Evolutionary conservation across 2,888 invertebrate genomes (phyloP).

Genomic region (Eupithecia subfuscata): DNA sequence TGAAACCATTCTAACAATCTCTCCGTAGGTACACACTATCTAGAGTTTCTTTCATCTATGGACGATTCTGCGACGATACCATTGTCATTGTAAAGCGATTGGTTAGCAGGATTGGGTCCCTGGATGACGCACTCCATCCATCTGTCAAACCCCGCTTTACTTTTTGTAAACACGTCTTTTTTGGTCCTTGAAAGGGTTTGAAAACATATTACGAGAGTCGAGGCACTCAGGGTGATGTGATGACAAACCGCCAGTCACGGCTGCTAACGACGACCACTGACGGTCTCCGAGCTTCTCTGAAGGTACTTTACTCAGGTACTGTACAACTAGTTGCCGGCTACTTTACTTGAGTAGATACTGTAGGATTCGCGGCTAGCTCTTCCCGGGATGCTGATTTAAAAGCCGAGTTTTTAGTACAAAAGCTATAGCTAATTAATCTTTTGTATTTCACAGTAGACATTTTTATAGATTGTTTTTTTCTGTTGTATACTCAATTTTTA

Average conservation of each 20-base stretch:
- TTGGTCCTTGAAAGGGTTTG: constrained; percentile 59
- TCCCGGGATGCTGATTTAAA: too few relatives aligned
- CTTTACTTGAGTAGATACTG: background rate
- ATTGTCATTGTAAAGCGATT: too few relatives aligned
- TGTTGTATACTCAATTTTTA: too few relatives aligned
- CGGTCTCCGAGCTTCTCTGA: background rate
- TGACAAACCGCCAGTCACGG: constrained; percentile 73
- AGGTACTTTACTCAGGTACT: background rate
- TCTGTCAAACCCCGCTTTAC: constrained; percentile 15
- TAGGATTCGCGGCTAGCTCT: background rate
- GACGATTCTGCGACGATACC: too few relatives aligned
- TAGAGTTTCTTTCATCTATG: too few relatives aligned
- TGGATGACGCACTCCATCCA: constrained; percentile 1
- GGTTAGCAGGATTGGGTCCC: background rate
- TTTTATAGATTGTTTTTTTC: too few relatives aligned
- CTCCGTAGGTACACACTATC: too few relatives aligned
- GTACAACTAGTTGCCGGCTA: constrained; percentile 9
- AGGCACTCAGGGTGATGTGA: constrained; percentile 71
- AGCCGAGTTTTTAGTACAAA: too few relatives aligned
- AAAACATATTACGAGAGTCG: constrained; percentile 74
- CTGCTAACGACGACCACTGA: constrained; percentile 62
- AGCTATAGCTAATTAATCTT: too few relatives aligned
- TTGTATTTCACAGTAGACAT: too few relatives aligned
- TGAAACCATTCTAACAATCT: too few relatives aligned
- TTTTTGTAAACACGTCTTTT: constrained; percentile 32